Conservation (phyloP, 1,140 invertebrate species). For the Leptopilina boulardi region DNA sequence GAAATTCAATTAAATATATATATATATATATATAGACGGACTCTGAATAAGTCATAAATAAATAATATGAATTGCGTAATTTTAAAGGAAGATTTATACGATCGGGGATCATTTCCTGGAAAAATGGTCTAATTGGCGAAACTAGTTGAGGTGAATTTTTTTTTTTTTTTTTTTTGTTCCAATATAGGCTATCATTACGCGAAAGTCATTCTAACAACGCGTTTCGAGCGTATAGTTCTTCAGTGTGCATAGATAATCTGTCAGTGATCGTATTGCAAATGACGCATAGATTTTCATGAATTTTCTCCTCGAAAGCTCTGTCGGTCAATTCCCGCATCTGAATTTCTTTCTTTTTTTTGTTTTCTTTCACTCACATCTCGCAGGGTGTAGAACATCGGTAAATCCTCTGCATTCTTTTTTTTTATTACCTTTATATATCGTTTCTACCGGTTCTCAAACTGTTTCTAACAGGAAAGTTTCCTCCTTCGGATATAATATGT, state of each 20-base stretch:
- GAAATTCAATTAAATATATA: constrained; percentile 1
- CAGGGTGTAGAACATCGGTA: not conserved
- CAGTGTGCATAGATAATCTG: constrained; percentile 16
- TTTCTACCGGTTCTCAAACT: constrained; percentile 15
- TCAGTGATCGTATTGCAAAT: constrained; percentile 42
- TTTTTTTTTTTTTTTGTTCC: not conserved
- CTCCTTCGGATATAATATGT: not conserved
- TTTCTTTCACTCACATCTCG: no score
- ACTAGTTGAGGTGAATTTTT: constrained; percentile 10
- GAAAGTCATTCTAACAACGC: constrained; percentile 18
- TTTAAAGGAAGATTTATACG: not conserved
- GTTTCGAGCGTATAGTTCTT: not conserved
- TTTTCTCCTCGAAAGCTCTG: constrained; percentile 50
- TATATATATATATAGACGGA: not conserved
- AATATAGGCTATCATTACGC: not conserved
- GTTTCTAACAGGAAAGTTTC: not conserved
- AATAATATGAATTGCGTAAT: constrained; percentile 6
- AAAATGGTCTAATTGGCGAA: constrained; percentile 3
- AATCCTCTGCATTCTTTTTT: constrained; percentile 37
- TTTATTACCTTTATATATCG: constrained; percentile 24
- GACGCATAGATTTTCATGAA: constrained; percentile 67
- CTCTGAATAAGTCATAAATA: not conserved
- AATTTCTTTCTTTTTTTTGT: constrained; percentile 35
- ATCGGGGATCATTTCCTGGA: constrained; percentile 1
- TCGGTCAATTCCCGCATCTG: constrained; percentile 37